phyloP scores from a whole-genome alignment of 2,113 vertebrate species.

The Ageneiosus marmoratus region DNA sequence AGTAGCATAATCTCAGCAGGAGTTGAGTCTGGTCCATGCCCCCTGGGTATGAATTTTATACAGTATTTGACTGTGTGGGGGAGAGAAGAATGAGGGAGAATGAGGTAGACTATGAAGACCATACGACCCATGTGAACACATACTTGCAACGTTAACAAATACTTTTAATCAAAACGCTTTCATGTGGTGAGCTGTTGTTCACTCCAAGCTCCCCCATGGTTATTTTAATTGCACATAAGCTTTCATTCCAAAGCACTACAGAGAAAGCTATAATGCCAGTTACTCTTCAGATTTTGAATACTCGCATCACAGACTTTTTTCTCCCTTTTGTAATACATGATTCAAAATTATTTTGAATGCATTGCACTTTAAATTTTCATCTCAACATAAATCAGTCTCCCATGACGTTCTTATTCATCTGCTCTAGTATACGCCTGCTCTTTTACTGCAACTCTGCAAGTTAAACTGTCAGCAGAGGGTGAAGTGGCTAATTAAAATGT shows the following conservation, averaged over 20 bases:
- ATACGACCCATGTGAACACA: background rate
- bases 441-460: slow-evolving; percentile 31
- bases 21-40: slow-evolving; percentile 1
- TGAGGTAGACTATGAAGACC: background rate
- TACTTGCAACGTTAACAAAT: background rate
- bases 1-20: background rate
- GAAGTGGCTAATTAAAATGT: slow-evolving; percentile 52
- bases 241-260: slow-evolving; percentile 10
- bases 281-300: background rate
- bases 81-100: background rate
- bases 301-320: background rate
- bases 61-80: background rate
- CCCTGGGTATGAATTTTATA: background rate
- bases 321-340: background rate
- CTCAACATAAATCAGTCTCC: slow-evolving; percentile 19
- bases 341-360: background rate
- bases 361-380: slow-evolving; percentile 8
- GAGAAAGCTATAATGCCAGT: background rate
- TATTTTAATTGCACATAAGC: background rate
- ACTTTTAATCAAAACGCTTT: slow-evolving; percentile 12
- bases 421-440: slow-evolving; percentile 6
- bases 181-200: slow-evolving; percentile 6
- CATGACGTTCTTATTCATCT: background rate
- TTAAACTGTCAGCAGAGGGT: slow-evolving; percentile 45
- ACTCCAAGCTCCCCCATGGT: too few species aligned